Evolutionary conservation across 1,140 invertebrate genomes (phyloP).

Genomic region (Zaprionus camerounensis): DNA sequence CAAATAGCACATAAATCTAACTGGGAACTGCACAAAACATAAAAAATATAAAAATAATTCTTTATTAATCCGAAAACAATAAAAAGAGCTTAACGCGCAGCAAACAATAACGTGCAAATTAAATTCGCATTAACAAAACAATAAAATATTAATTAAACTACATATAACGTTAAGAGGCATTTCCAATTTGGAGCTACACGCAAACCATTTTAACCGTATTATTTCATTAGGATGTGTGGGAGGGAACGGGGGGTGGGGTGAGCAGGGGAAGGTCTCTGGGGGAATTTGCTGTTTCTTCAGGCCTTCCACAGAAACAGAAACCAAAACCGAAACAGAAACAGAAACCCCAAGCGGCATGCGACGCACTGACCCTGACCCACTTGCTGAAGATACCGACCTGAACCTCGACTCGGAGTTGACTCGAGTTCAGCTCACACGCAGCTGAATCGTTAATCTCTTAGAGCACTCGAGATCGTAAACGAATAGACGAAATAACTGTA

Average conservation of each 20-base stretch:
- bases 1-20: not conserved
- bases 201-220: conserved; percentile 40
- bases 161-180: conserved; percentile 52
- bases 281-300: conserved; percentile 17
- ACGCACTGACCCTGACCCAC: conserved; percentile 76
- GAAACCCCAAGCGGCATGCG: conserved; percentile 59
- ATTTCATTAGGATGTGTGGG: conserved; percentile 2
- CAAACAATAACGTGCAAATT: conserved; percentile 48
- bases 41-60: not conserved
- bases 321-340: conserved; percentile 10
- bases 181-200: conserved; percentile 51
- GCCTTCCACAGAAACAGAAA: conserved; percentile 50
- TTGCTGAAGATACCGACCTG: conserved; percentile 68
- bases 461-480: conserved; percentile 62
- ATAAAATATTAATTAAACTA: conserved; percentile 66
- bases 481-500: conserved; percentile 44
- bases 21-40: not conserved
- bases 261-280: not conserved
- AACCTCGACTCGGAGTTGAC: conserved; percentile 21
- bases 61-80: not conserved
- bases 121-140: conserved; percentile 63
- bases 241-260: not conserved
- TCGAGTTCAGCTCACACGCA: conserved; percentile 21
- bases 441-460: conserved; percentile 73
- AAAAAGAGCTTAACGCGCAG: conserved; percentile 20